These are phyloP conservation scores for Drosophila paulistorum DNA, from an alignment of 1,140 invertebrate species.

Conservation along the genomic window DNA sequence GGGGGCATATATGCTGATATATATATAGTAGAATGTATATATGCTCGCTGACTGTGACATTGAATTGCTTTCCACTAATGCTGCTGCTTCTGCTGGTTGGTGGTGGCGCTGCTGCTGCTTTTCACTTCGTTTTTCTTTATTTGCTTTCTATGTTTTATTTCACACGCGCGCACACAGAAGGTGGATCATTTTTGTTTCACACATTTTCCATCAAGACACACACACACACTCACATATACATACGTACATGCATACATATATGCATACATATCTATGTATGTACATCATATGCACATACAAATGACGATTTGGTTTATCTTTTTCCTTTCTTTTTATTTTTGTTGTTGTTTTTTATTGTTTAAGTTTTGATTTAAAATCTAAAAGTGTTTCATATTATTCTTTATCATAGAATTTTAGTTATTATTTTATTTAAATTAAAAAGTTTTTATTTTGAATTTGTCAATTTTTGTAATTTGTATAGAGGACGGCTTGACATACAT, in stretches of 20 bases:
- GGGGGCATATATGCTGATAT: conserved; percentile 30
- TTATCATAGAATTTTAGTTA: background rate
- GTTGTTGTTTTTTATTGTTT: conserved; percentile 36
- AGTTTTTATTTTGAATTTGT: conserved; percentile 53
- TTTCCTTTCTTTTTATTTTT: conserved; percentile 33
- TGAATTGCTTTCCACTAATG: conserved; percentile 68
- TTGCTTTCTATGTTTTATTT: conserved; percentile 57
- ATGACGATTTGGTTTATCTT: conserved; percentile 37
- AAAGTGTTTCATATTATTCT: conserved; percentile 38
- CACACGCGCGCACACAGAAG: conserved; percentile 66
- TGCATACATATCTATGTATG: background rate
- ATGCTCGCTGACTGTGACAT: conserved; percentile 59
- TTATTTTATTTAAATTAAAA: conserved; percentile 42
- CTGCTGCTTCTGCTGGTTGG: conserved; percentile 16
- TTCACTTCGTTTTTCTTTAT: conserved; percentile 28
- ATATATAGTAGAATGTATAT: conserved; percentile 27
- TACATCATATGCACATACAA: conserved; percentile 10
- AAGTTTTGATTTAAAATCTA: conserved; percentile 21
- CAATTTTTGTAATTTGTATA: conserved; percentile 65
- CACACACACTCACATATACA: conserved; percentile 34
- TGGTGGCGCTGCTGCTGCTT: conserved; percentile 35
- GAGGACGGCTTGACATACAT: conserved; percentile 78
- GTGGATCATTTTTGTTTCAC: conserved; percentile 62
- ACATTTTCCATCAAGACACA: conserved; percentile 42
- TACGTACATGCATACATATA: conserved; percentile 2